These are phyloP conservation scores for Chironomus tentans DNA, from an alignment of 2,888 invertebrate species.

Conservation along the genomic window DNA sequence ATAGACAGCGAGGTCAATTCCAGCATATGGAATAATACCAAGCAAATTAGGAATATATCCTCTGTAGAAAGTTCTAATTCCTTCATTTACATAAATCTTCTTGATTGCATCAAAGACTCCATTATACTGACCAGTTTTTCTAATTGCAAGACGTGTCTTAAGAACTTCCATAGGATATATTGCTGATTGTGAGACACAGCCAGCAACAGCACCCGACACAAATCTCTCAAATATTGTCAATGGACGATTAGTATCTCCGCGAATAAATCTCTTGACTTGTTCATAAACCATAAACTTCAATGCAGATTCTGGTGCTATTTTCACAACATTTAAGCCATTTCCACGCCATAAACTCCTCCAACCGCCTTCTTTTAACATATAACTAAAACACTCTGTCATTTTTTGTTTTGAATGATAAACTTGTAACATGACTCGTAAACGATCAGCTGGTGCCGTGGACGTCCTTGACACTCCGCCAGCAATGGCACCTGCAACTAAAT, in stretches of 20 bases:
- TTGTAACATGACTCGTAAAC: slow-evolving; percentile 95
- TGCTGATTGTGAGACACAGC: slow-evolving; percentile 87
- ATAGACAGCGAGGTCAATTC: slow-evolving; percentile 96
- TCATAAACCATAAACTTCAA: slow-evolving; percentile 98
- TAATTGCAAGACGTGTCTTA: slow-evolving; percentile 90
- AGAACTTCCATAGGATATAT: slow-evolving; percentile 98
- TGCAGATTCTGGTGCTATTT: slow-evolving; percentile 98
- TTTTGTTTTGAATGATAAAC: slow-evolving; percentile 79
- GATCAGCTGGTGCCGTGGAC: slow-evolving; percentile 93
- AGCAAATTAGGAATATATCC: slow-evolving; percentile 12
- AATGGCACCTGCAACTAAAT: slow-evolving; percentile 91
- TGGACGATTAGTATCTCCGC: slow-evolving; percentile 66
- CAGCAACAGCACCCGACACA: slow-evolving; percentile 85
- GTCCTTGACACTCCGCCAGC: slow-evolving; percentile 97
- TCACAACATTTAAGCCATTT: slow-evolving; percentile 95
- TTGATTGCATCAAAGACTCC: slow-evolving; percentile 82
- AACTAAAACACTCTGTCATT: slow-evolving; percentile 67
- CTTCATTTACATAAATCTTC: slow-evolving; percentile 81
- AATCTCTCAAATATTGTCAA: slow-evolving; percentile 85
- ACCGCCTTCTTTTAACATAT: slow-evolving; percentile 91
- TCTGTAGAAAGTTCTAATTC: background rate
- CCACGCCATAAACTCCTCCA: slow-evolving; percentile 88
- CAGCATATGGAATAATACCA: slow-evolving; percentile 94
- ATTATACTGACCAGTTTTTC: slow-evolving; percentile 89
- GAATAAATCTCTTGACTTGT: slow-evolving; percentile 81